Conservation (phyloP, 2,888 invertebrate species). For the Nemurella pictetii region DNA sequence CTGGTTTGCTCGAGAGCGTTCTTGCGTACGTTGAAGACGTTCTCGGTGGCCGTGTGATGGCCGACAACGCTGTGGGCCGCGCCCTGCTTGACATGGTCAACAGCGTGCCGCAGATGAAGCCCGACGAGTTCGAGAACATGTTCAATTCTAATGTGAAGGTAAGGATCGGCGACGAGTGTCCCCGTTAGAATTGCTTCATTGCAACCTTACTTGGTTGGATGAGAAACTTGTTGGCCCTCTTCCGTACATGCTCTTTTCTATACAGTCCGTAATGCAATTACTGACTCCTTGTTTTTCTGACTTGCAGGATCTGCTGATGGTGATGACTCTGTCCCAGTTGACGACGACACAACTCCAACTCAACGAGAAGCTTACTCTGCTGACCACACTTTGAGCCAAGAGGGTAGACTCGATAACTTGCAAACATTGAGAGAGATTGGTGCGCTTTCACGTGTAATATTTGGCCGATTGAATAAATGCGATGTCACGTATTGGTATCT, state of each 20-base stretch:
- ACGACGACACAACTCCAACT: conserved; percentile 95
- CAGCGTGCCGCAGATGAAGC: conserved; percentile 87
- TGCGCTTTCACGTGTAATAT: neutral
- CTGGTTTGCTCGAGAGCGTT: conserved; percentile 71
- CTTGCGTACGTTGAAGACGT: conserved; percentile 91
- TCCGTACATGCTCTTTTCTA: no score
- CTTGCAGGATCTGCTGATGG: conserved; percentile 52
- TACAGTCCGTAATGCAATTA: no score
- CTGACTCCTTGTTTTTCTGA: no score
- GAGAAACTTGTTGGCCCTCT: no score
- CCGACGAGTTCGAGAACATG: conserved; percentile 90
- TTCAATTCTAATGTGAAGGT: conserved; percentile 93
- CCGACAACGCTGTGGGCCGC: conserved; percentile 88
- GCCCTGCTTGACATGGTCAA: conserved; percentile 87
- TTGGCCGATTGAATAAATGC: neutral
- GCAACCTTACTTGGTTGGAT: no score
- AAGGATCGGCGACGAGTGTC: no score
- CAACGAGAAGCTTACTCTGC: conserved; percentile 91
- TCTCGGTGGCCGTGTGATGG: conserved; percentile 71
- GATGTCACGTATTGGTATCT: neutral
- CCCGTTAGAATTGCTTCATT: no score
- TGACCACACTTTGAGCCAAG: conserved; percentile 60
- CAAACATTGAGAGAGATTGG: neutral
- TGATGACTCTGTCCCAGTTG: conserved; percentile 72
- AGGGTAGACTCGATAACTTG: neutral